Percentiles rank a stretch among this genome's conserved stretches.
phyloP scores from a whole-genome alignment of 2,113 vertebrate genomes.

The Furnarius figulus region DNA sequence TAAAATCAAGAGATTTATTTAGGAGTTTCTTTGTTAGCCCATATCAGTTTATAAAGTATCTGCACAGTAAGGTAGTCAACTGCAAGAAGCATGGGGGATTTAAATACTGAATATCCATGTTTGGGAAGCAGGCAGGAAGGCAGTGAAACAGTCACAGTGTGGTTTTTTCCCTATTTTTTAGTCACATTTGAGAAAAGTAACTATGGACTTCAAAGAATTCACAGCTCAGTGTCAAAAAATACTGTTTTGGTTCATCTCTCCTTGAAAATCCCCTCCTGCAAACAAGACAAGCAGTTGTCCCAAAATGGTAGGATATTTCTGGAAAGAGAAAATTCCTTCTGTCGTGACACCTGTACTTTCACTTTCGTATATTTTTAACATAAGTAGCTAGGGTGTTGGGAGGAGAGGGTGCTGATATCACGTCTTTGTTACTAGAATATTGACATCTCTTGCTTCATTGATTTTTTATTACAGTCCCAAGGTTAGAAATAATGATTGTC shows the following conservation, averaged over 20 bases:
- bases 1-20: background rate
- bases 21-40: background rate
- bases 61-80: background rate
- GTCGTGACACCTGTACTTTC: background rate
- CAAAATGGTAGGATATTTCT: background rate
- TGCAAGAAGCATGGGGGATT: background rate
- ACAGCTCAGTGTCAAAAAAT: background rate
- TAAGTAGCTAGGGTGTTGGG: background rate
- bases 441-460: slow-evolving; percentile 85
- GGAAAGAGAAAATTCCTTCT: background rate
- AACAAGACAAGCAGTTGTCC: background rate
- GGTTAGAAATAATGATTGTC: slow-evolving; percentile 79
- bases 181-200: background rate
- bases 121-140: background rate
- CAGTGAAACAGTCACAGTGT: background rate
- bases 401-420: background rate
- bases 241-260: background rate
- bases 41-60: background rate
- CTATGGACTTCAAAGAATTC: background rate
- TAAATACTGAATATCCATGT: background rate
- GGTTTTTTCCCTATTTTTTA: background rate
- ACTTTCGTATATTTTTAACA: background rate
- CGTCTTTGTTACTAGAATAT: slow-evolving; percentile 82
- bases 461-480: slow-evolving; percentile 89
- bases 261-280: background rate